phyloP scores from a whole-genome alignment of 2,888 invertebrate species.

The Drepana falcataria region DNA sequence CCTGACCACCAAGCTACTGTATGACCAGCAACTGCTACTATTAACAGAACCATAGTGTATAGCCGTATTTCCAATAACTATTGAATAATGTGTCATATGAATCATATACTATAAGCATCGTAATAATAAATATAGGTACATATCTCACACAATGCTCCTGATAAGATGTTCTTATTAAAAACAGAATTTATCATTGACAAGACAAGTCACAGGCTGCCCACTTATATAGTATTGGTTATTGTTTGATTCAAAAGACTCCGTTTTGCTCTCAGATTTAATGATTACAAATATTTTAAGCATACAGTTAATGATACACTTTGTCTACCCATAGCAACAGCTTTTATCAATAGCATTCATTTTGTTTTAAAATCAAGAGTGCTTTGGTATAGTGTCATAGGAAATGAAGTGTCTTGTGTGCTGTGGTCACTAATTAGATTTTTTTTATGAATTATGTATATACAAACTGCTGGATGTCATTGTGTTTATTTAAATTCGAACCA shows the following conservation, averaged over 20 bases:
- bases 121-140: constrained; percentile 23
- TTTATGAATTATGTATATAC: constrained; percentile 35
- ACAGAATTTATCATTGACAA: constrained; percentile 37
- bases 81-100: constrained; percentile 31
- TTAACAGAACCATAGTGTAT: constrained; percentile 12
- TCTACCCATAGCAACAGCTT: neutral
- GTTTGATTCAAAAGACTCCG: constrained; percentile 15
- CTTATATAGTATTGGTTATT: constrained; percentile 26
- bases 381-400: constrained; percentile 40
- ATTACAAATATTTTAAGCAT: neutral
- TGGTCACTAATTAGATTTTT: constrained; percentile 28
- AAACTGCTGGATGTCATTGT: constrained; percentile 23
- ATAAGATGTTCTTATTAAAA: constrained; percentile 53
- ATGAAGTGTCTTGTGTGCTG: constrained; percentile 43
- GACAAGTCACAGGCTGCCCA: constrained; percentile 21
- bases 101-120: constrained; percentile 48
- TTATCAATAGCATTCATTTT: constrained; percentile 9
- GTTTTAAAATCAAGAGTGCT: constrained; percentile 50
- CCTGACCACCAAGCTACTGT: neutral
- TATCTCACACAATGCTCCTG: constrained; percentile 40
- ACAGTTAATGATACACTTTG: neutral
- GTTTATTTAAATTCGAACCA: constrained; percentile 27
- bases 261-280: neutral
- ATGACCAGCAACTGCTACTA: constrained; percentile 1
- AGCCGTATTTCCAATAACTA: constrained; percentile 13